Percentiles rank a stretch among this genome's conserved stretches.
These are phyloP conservation scores for Masnerella sp. DNA, from an alignment of 2,888 invertebrate genomes.

Conservation along the genomic window DNA sequence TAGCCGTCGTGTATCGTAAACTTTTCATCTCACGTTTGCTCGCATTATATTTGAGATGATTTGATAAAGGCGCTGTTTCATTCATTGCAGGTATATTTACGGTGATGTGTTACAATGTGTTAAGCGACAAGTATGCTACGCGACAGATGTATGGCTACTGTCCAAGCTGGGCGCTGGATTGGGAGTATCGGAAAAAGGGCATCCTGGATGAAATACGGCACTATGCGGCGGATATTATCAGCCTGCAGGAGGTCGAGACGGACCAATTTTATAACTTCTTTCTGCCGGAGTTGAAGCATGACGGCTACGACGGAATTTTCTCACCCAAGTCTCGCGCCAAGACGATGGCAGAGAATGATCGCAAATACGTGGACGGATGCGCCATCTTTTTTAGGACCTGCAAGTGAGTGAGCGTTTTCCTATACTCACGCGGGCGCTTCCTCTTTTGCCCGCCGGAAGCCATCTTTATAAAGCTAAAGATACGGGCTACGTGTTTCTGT, in stretches of 20 bases:
- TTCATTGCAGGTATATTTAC: constrained; percentile 91
- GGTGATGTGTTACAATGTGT: constrained; percentile 99
- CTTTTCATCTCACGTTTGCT: constrained; percentile 44
- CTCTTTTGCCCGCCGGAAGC: constrained; percentile 26
- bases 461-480: constrained; percentile 37
- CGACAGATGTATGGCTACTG: constrained; percentile 99
- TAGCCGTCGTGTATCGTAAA: constrained; percentile 26
- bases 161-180: constrained; percentile 98
- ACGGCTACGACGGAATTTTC: constrained; percentile 97
- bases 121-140: constrained; percentile 99
- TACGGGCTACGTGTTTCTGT: constrained; percentile 40
- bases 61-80: constrained; percentile 36
- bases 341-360: constrained; percentile 97
- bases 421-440: constrained; percentile 31
- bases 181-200: constrained; percentile 98
- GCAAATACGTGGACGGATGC: constrained; percentile 99
- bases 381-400: constrained; percentile 97
- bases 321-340: constrained; percentile 98
- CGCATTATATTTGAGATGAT: constrained; percentile 35
- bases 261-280: constrained; percentile 99
- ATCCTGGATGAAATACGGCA: constrained; percentile 98
- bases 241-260: constrained; percentile 98
- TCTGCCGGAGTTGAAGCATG: constrained; percentile 93
- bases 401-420: constrained; percentile 83
- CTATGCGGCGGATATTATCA: constrained; percentile 98